Conservation (phyloP, 1,140 invertebrate genomes). For the Drusus annulatus region DNA sequence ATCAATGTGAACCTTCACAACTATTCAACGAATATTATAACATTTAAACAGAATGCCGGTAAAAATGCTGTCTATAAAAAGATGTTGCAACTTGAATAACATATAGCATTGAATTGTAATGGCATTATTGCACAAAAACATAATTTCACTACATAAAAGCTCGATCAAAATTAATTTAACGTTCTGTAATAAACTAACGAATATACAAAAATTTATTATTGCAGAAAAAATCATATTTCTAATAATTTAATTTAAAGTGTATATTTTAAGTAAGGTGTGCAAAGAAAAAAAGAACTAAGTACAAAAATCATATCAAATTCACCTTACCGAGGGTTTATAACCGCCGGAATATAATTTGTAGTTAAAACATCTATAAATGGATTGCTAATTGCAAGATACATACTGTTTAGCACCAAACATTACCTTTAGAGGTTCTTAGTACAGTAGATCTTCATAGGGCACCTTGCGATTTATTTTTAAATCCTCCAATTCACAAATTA, state of each 20-base stretch:
- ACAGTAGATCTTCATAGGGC: not conserved
- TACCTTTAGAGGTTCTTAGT: constrained; percentile 24
- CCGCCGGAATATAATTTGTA: not conserved
- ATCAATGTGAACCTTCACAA: constrained; percentile 6
- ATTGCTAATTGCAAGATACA: constrained; percentile 17
- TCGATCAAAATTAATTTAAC: too few species aligned
- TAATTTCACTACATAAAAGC: too few species aligned
- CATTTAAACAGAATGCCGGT: not conserved
- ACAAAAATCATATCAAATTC: constrained; percentile 18
- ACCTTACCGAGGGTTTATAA: constrained; percentile 9
- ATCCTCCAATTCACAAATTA: too few species aligned
- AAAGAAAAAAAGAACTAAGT: constrained; percentile 24
- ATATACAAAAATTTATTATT: too few species aligned
- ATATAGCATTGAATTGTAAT: too few species aligned
- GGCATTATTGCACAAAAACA: too few species aligned
- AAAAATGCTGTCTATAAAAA: too few species aligned
- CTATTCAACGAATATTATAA: not conserved
- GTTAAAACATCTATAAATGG: constrained; percentile 16
- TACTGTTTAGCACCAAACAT: constrained; percentile 26
- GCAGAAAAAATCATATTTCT: too few species aligned
- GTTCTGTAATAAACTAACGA: too few species aligned
- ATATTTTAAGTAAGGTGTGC: constrained; percentile 29
- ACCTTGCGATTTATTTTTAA: not conserved
- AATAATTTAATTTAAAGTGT: not conserved
- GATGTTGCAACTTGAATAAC: too few species aligned